These are phyloP conservation scores for Coenobita brevimanus DNA, from an alignment of 1,140 invertebrate genomes.

Conservation along the genomic window DNA sequence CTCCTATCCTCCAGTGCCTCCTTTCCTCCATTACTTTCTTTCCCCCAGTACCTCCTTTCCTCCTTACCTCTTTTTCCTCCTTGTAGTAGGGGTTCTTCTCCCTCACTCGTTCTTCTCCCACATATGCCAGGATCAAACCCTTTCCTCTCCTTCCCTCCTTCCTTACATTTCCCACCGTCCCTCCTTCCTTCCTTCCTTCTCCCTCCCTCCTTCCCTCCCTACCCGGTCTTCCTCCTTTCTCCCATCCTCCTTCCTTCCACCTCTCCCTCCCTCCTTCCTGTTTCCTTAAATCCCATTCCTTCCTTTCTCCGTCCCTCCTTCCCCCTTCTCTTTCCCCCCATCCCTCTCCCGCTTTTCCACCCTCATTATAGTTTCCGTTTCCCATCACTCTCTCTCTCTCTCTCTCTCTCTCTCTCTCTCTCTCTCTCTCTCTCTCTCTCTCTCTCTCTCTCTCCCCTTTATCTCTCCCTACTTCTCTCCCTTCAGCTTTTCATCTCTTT, in stretches of 20 bases:
- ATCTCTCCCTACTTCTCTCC: neutral
- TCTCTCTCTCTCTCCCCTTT: neutral
- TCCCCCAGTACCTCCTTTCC: neutral
- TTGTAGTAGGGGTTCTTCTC: neutral
- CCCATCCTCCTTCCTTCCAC: neutral
- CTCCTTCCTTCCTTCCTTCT: neutral
- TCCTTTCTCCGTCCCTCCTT: neutral
- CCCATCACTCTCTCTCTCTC: neutral
- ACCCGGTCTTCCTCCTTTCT: neutral
- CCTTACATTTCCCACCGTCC: neutral
- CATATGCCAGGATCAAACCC: neutral
- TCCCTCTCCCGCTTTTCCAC: neutral
- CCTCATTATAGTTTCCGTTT: neutral
- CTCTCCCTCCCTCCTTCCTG: neutral
- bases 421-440: neutral
- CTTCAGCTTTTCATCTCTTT: too few species aligned
- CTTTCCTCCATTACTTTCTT: neutral
- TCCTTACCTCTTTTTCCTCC: neutral
- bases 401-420: neutral
- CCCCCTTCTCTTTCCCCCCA: neutral
- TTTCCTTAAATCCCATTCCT: neutral
- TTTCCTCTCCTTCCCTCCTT: constrained; percentile 18
- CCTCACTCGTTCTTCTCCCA: constrained; percentile 11
- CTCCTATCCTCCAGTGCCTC: neutral
- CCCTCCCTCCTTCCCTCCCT: neutral